Evolutionary conservation across 1,140 invertebrate species (phyloP).

Genomic region (Apis dorsata): DNA sequence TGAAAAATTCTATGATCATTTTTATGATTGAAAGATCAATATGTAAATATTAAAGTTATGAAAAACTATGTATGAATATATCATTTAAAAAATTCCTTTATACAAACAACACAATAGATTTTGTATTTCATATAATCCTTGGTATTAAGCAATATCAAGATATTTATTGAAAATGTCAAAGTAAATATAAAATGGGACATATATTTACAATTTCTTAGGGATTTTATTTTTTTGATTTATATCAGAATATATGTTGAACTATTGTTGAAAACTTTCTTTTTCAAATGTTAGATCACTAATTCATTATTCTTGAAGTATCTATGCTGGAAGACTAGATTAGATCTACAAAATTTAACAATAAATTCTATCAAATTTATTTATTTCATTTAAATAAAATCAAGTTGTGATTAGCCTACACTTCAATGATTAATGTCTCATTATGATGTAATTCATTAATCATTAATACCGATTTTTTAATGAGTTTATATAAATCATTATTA

Average conservation of each 20-base stretch:
- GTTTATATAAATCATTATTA: conserved; percentile 18
- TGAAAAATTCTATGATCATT: conserved; percentile 8
- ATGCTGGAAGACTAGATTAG: conserved; percentile 73
- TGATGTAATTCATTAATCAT: conserved; percentile 3
- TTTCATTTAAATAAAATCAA: conserved; percentile 48
- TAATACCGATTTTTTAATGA: conserved; percentile 46
- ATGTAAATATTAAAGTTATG: not conserved
- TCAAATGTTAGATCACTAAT: conserved; percentile 10
- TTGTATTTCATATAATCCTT: conserved; percentile 48
- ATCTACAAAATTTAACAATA: conserved; percentile 67
- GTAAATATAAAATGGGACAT: conserved; percentile 33
- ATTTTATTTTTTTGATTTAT: conserved; percentile 35
- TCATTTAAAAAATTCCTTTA: conserved; percentile 13
- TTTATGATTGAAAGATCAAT: not conserved
- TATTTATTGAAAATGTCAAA: conserved; percentile 34
- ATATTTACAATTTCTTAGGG: conserved; percentile 57
- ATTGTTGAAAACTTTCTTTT: conserved; percentile 28
- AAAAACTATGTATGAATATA: not conserved
- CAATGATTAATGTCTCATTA: conserved; percentile 64
- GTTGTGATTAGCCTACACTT: conserved; percentile 47
- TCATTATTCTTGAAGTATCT: conserved; percentile 46
- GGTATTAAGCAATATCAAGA: conserved; percentile 50
- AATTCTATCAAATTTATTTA: conserved; percentile 53
- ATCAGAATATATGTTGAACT: conserved; percentile 29
- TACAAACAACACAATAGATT: conserved; percentile 41